Evolutionary conservation across 2,113 vertebrate genomes (phyloP).

Genomic region (Myiagra hebetior): DNA sequence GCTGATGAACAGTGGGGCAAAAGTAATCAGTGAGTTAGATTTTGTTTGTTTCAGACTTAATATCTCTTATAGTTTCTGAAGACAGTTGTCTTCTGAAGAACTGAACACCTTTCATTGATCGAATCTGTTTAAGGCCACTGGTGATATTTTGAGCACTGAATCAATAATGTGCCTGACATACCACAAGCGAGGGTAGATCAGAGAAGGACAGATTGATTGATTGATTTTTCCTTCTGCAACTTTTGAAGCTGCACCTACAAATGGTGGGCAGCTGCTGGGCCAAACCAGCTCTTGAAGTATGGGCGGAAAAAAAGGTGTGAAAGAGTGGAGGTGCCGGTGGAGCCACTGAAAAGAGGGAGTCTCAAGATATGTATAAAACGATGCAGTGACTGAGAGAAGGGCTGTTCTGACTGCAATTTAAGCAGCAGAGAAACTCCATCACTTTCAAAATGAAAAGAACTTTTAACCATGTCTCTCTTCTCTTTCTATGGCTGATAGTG

Average conservation of each 20-base stretch:
- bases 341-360: neutral
- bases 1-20: neutral
- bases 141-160: neutral
- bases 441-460: neutral
- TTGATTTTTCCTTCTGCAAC: neutral
- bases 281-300: neutral
- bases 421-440: neutral
- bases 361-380: neutral
- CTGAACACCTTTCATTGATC: neutral
- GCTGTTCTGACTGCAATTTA: neutral
- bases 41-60: neutral
- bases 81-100: neutral
- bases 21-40: fast-evolving
- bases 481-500: neutral
- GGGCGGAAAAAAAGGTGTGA: fast-evolving
- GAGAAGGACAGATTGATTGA: neutral
- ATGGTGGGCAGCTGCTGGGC: neutral
- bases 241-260: neutral
- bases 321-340: neutral
- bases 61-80: neutral
- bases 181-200: neutral
- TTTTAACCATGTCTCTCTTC: neutral
- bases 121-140: neutral
- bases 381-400: neutral
- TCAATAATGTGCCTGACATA: neutral